Conservation (phyloP, 1,140 invertebrate genomes). For the Drosophila quadrilineata region DNA sequence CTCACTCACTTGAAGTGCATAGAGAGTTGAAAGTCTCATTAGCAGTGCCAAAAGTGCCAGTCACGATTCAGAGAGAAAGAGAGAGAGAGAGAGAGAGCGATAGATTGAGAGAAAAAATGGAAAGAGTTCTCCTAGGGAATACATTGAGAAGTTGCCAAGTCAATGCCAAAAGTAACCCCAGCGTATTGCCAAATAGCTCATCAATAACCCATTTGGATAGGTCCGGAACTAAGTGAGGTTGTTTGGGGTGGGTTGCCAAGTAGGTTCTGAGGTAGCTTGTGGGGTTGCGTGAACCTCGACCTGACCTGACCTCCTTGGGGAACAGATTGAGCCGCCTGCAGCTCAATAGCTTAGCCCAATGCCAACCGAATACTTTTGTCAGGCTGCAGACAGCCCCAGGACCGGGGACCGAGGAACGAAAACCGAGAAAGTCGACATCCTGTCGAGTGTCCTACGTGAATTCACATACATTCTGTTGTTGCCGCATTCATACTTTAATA, state of each 20-base stretch:
- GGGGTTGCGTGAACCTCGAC: too few relatives aligned
- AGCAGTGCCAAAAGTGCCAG: conserved; percentile 37
- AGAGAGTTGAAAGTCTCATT: conserved; percentile 26
- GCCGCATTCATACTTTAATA: conserved; percentile 36
- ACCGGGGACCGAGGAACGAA: too few relatives aligned
- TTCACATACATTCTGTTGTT: conserved; percentile 25
- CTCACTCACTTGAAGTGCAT: not conserved
- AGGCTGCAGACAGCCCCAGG: too few relatives aligned
- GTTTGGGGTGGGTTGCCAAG: too few relatives aligned
- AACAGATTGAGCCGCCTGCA: conserved; percentile 4
- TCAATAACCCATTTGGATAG: conserved; percentile 78
- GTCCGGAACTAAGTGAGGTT: too few relatives aligned
- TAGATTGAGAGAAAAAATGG: too few relatives aligned
- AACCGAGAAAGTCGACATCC: conserved; percentile 9
- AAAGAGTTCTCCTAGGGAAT: too few relatives aligned
- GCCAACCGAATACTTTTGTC: too few relatives aligned
- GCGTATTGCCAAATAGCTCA: conserved; percentile 66
- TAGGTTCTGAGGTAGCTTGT: too few relatives aligned
- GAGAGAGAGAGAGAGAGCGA: too few relatives aligned
- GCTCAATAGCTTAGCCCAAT: conserved; percentile 18
- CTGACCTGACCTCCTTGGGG: conserved; percentile 46
- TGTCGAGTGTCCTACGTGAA: not conserved
- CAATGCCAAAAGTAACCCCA: conserved; percentile 37
- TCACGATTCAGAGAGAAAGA: conserved; percentile 63
- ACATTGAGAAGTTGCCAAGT: conserved; percentile 57